phyloP scores from a whole-genome alignment of 2,113 vertebrate species.

The Callorhinus ursinus region DNA sequence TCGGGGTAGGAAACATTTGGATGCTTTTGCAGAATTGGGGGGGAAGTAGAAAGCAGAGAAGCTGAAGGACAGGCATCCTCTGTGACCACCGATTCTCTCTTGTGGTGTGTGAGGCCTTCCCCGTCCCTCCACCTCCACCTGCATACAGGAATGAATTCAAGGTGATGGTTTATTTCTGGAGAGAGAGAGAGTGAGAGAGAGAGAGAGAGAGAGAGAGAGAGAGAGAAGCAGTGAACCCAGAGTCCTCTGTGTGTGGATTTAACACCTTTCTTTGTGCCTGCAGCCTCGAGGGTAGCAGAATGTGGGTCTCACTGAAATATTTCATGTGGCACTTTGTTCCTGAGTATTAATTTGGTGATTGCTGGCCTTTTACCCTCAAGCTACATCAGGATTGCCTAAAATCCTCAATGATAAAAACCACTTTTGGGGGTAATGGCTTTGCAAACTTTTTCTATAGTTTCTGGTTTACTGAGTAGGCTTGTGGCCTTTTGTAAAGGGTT shows the following conservation, averaged over 20 bases:
- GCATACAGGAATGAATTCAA: neutral
- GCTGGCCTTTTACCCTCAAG: neutral
- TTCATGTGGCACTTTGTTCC: neutral
- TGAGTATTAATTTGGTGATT: neutral
- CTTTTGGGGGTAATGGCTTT: neutral
- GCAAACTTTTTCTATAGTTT: neutral
- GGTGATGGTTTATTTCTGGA: neutral
- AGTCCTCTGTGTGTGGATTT: neutral
- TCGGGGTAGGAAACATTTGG: neutral
- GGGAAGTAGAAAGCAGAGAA: too few species aligned
- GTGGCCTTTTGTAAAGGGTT: neutral
- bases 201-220: too few species aligned
- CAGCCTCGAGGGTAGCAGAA: neutral
- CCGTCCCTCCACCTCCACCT: accelerated
- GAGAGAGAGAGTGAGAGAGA: too few species aligned
- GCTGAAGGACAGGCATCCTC: neutral
- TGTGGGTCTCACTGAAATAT: neutral
- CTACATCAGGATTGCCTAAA: neutral
- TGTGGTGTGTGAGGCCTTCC: neutral
- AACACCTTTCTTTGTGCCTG: neutral
- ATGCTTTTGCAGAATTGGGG: neutral
- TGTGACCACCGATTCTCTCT: neutral
- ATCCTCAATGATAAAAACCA: neutral
- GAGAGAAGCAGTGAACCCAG: neutral
- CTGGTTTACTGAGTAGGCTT: neutral